Evolutionary conservation across 2,797 vertebrate species (phyloP), one percentile per base, ranked within the genome.

Genomic region (Falco cherrug): DNA sequence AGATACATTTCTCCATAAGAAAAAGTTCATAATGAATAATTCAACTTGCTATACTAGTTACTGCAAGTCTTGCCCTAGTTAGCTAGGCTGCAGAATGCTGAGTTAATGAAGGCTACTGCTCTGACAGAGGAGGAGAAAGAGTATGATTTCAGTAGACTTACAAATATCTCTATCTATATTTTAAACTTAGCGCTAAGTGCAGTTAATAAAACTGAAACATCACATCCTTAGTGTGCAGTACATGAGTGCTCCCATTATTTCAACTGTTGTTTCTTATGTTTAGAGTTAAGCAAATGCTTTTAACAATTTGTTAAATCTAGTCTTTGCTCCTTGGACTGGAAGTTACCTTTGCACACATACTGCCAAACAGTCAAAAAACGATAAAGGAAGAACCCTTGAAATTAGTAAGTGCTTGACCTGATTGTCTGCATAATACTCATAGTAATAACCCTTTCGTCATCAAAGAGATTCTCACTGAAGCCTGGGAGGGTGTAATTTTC

Each of bases 371-470:
- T 56, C 75, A 60, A 94, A 78, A 91, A 91, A 94, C 4, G 84
- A 97, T 96, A 92, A 96, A 97, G 93, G 73, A 74, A 77, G 60
- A 65, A 1, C 1, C 1, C 63, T 84, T 86, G 93, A 87, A 97
- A 92, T 97, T 95, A 97, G 53, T 67, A 60, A 84, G 65, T 95
- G 79, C 95, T 91, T 97, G 82, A 93, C 95, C 88, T 73, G 89
- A 87, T 75, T 89, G 77, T 73, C 92, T 59, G 82, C 63, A 84
- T 96, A 96, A 84, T 89, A 87, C 89, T 96, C 82, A 63, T 89
- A 78, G 92, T 96, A 97, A 98, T 91, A 96, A 97, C 89, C 86
- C 87, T 93, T 97, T 91, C 31, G 63, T 95, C 97, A 98, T 98
- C 97, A 98, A 97, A 98, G 96, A 95, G 83, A 80, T 90, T 75